A percentile compares a stretch with the other conserved stretches of the same genome.
Evolutionary conservation across 1,140 invertebrate genomes (phyloP).

Genomic region (Drosophila ercepeae): DNA sequence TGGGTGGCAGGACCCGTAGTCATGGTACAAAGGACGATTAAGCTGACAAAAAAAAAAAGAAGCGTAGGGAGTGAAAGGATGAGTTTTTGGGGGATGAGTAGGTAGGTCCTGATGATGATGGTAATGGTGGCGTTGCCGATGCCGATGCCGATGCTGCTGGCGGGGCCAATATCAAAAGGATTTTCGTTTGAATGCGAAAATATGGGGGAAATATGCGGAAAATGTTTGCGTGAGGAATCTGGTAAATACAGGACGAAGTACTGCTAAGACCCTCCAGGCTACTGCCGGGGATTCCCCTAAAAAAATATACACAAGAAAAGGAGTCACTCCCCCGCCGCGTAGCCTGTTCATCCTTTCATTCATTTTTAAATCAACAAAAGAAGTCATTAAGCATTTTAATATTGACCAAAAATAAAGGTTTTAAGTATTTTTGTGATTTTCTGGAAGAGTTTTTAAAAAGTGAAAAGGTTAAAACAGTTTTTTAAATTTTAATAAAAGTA

Average conservation of each 20-base stretch:
- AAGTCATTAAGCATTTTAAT: conserved; percentile 15
- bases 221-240: conserved; percentile 30
- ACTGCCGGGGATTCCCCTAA: background rate
- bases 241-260: conserved; percentile 11
- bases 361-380: background rate
- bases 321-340: background rate
- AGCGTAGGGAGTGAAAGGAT: background rate
- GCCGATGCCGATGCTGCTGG: conserved; percentile 14
- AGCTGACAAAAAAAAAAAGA: background rate
- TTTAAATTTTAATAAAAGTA: too few species aligned
- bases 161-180: conserved; percentile 38
- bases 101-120: conserved; percentile 1
- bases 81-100: too few species aligned
- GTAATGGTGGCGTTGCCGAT: background rate
- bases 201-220: conserved; percentile 31
- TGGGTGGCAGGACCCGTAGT: conserved; percentile 2
- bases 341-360: background rate
- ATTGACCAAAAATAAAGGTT: background rate
- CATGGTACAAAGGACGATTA: conserved; percentile 24
- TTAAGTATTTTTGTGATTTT: too few species aligned
- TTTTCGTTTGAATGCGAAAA: conserved; percentile 40
- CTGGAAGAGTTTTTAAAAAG: too few species aligned
- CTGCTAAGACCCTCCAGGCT: background rate
- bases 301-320: background rate
- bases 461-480: too few species aligned